Base-by-base conservation (phyloP, 2,888 invertebrate species). In the Coleophora flavipennella region DNA sequence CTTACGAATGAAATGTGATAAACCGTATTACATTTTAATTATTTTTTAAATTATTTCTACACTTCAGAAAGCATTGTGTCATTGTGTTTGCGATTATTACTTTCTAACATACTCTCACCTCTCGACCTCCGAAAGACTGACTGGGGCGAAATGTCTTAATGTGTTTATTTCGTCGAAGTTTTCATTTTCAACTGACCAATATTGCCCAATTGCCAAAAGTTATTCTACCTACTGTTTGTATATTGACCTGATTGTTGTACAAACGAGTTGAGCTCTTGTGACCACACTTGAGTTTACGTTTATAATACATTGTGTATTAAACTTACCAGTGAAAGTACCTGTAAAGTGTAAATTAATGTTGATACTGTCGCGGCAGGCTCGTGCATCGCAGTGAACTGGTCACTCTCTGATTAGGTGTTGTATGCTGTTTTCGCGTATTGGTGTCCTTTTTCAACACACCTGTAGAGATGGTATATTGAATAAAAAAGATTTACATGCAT, bases 311-410 rank as follows among this genome's bases (percentile, higher is more conserved):
- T 67, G 53, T 69, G 74, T 80, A 77, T 79, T 73, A 62, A 78
- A 71, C 68, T 71, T 80, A 83, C 80, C 83, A 78, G 76, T 69
- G 63, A 78, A n/a, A 76, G 83, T 84, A 84, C 83, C 83, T 84
- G 83, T 80, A 75, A 81, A 81, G 75, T 83, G 80, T 80, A 80
- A 78, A 80, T 78, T 73, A 42, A 42, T 70, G 65, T 67, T 69
- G 64, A 67, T 59, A 65, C 67, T 68, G 67, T 69, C 57, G 64
- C 57, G 61, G 63, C 62, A 57, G 57, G 54, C n/a, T n/a, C 57
- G 62, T 79, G 83, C 81, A 67, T 78, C 71, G 83, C 81, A 79
- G 80, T 79, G 76, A 79, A 84, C 81, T 62, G 80, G 83, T 57
- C 57, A 45, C 45, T 11, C 52, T 56, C 40, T 48, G 67, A 63